Evolutionary conservation across 2,113 vertebrate genomes (phyloP).

Genomic region (Solea solea): DNA sequence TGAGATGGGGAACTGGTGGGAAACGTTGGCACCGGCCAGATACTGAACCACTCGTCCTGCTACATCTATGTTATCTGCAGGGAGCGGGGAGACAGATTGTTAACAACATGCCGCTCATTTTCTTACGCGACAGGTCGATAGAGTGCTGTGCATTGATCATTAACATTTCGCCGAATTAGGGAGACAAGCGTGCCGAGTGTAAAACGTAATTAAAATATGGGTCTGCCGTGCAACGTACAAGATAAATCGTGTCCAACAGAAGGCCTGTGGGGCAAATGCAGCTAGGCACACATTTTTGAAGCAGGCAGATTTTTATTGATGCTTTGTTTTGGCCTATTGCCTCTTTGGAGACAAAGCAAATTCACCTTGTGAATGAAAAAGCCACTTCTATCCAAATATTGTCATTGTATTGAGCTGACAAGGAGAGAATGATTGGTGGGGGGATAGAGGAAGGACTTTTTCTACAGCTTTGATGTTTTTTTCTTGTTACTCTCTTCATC

Average conservation of each 20-base stretch:
- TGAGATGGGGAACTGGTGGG: constrained; percentile 87
- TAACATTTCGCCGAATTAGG: constrained; percentile 30
- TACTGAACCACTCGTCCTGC: constrained; percentile 75
- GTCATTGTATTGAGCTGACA: background rate
- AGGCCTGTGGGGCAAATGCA: constrained; percentile 14
- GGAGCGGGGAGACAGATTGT: constrained; percentile 15
- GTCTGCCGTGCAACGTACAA: constrained; percentile 20
- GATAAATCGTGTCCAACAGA: constrained; percentile 31
- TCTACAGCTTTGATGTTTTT: background rate
- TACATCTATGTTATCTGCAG: constrained; percentile 76
- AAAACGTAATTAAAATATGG: constrained; percentile 46
- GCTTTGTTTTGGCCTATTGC: constrained; percentile 13
- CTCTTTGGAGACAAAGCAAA: constrained; percentile 1
- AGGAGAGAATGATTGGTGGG: background rate
- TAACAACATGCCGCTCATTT: constrained; percentile 25
- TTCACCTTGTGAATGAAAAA: background rate
- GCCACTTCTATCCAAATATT: background rate
- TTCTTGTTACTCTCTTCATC: background rate
- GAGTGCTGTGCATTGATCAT: constrained; percentile 42
- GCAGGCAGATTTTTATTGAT: background rate
- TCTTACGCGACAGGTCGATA: background rate
- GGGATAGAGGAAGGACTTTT: background rate
- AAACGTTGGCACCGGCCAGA: constrained; percentile 80
- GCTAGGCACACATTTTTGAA: constrained; percentile 1
- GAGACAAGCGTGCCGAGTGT: constrained; percentile 4